These are phyloP conservation scores for Gasterosteus aculeatus DNA, from an alignment of 2,113 vertebrate genomes.

Conservation along the genomic window DNA sequence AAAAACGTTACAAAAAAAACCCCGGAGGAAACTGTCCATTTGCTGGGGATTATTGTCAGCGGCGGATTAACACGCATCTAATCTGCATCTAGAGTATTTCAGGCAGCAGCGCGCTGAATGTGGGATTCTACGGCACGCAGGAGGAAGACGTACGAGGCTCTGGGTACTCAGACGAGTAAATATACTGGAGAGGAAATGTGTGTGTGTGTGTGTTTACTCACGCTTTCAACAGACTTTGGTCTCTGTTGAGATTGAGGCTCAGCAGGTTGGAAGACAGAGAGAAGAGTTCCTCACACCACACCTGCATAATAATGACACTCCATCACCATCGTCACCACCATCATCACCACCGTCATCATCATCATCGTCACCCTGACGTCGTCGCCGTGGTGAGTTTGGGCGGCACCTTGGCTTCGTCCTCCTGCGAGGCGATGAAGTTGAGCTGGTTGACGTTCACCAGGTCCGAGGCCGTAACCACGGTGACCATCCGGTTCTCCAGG, in stretches of 20 bases:
- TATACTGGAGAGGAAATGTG: slow-evolving; percentile 6
- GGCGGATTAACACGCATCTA: neutral
- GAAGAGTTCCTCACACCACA: slow-evolving; percentile 97
- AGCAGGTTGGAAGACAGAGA: slow-evolving; percentile 94
- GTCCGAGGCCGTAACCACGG: slow-evolving; percentile 93
- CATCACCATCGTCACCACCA: neutral
- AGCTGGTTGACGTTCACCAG: slow-evolving; percentile 95
- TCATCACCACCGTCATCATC: neutral
- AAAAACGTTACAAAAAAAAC: neutral
- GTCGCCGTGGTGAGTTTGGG: neutral
- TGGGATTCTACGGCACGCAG: neutral
- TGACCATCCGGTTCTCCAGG: slow-evolving; percentile 94
- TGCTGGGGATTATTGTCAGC: neutral
- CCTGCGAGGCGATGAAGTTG: slow-evolving; percentile 95
- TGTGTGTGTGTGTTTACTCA: slow-evolving; percentile 80
- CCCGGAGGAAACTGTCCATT: neutral
- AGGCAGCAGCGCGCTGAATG: neutral
- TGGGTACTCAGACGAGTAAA: neutral
- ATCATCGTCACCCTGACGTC: neutral
- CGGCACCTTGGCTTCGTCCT: slow-evolving; percentile 95
- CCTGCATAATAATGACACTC: slow-evolving; percentile 74
- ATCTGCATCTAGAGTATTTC: neutral
- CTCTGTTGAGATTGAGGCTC: slow-evolving; percentile 96
- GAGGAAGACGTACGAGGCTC: neutral
- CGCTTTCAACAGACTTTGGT: slow-evolving; percentile 95